phyloP scores from a whole-genome alignment of 1,140 invertebrate species.

The Anoplophora glabripennis region DNA sequence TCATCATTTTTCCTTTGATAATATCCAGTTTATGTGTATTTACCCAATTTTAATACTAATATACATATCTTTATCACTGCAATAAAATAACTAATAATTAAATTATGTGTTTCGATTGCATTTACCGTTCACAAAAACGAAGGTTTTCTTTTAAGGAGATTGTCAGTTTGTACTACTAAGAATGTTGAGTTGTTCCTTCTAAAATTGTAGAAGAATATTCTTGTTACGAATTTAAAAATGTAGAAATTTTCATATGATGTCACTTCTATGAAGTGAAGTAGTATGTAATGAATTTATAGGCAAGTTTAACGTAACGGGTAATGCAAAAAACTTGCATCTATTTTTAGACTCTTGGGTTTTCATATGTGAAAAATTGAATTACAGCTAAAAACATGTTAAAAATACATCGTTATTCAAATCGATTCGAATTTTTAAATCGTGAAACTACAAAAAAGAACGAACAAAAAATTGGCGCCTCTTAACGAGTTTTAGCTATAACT shows the following conservation, averaged over 20 bases:
- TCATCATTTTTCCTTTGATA: background rate
- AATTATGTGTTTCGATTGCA: background rate
- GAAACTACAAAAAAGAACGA: too few species aligned
- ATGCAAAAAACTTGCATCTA: too few species aligned
- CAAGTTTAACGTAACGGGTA: background rate
- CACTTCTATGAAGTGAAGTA: slow-evolving; percentile 39
- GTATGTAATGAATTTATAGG: slow-evolving; percentile 7
- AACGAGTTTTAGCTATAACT: too few species aligned
- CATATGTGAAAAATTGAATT: too few species aligned
- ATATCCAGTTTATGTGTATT: background rate
- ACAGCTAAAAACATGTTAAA: too few species aligned
- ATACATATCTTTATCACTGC: slow-evolving; percentile 29
- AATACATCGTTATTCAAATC: too few species aligned
- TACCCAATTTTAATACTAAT: background rate
- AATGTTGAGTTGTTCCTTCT: slow-evolving; percentile 8
- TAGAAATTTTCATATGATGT: background rate
- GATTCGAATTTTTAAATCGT: too few species aligned
- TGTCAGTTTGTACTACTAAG: slow-evolving; percentile 1
- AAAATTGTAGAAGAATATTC: slow-evolving; percentile 31
- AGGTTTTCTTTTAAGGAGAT: background rate
- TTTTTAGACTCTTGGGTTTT: too few species aligned
- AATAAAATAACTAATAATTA: slow-evolving; percentile 21
- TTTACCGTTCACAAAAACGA: background rate
- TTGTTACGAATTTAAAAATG: slow-evolving; percentile 45
- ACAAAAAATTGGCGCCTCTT: too few species aligned